Base-by-base conservation (phyloP, 35 echinoderm and acorn worm genomes). In the Strongylocentrotus purpuratus region DNA sequence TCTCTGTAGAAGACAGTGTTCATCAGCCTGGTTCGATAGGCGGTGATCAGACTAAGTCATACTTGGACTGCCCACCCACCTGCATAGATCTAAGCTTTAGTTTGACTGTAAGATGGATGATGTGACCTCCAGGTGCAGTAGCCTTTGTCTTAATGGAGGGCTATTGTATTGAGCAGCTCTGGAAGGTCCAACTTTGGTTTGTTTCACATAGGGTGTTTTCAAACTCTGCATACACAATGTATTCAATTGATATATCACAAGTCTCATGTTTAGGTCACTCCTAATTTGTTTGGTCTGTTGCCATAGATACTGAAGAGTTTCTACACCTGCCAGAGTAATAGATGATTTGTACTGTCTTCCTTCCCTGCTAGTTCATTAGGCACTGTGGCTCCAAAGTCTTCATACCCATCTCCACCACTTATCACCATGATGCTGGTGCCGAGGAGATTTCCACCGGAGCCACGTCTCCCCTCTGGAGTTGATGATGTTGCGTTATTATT, bases 311-410 rank as follows among this genome's bases (percentile, higher is more conserved):
- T 48, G 32, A 31, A 48, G 33, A 93, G n/a, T 45, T 48, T 2
- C 91, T 93, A 99, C 14, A 99, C 98, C 94, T 98, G 97, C 98
- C 98, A 99, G 17, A 99, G 70, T 47, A 99, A 94, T 5, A 99
- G 48, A 92, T 99, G 98, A 52, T 99, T 99, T 31, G 98, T 99
- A 95, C 98, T 99, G 86, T 99, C 98, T 47, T 99, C 98, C 87
- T 97, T 98, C 5, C 98, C 98, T 20, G 98, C 98, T 1, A 96
- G 92, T 96, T 99, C 98, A 90, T 97, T 99, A 13, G 98, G 96
- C 12, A 97, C 90, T 17, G 98, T 98, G 28, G 96, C 94, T 33
- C 98, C 94, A 86, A 99, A 99, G 94, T 99, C 98, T 35, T 99
- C 98, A 48, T 99, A 99, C 11, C 98, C 98, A 60, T 99, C 98